Evolutionary conservation across 2,797 vertebrate species (phyloP).

Genomic region (Dicrostonyx torquatus): DNA sequence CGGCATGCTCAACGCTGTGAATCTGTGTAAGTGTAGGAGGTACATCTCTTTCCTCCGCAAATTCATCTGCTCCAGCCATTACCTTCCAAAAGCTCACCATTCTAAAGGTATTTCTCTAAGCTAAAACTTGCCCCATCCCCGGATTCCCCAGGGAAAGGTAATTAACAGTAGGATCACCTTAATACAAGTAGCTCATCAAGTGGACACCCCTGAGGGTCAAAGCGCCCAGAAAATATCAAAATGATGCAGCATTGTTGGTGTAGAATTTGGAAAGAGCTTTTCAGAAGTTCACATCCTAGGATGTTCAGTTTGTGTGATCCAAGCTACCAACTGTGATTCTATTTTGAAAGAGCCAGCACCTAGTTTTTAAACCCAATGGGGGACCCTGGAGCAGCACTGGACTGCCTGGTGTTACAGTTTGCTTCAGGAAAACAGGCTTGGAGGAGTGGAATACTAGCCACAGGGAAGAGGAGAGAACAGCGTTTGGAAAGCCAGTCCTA

Average conservation of each 20-base stretch:
- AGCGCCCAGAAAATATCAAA: neutral
- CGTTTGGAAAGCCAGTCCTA: neutral
- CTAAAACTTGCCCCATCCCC: neutral
- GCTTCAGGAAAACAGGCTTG: neutral
- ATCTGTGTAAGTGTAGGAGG: slow-evolving; percentile 91
- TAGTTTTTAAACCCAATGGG: slow-evolving; percentile 1
- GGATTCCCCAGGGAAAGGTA: neutral
- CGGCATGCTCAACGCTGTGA: slow-evolving; percentile 96
- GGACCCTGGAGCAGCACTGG: neutral
- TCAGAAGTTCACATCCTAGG: neutral
- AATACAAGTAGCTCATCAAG: neutral
- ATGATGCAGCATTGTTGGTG: neutral
- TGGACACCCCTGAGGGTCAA: neutral
- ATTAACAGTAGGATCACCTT: neutral
- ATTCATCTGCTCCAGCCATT: neutral
- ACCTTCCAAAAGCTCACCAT: neutral
- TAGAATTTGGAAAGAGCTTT: neutral
- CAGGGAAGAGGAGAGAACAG: neutral
- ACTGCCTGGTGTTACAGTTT: neutral
- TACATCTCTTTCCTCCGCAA: neutral
- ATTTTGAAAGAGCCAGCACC: neutral
- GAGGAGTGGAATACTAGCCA: neutral
- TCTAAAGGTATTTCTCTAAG: neutral
- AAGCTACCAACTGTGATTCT: neutral
- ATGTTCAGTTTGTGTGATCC: neutral